phyloP scores from a whole-genome alignment of 2,888 invertebrate species.

The Epinotia bilunana region DNA sequence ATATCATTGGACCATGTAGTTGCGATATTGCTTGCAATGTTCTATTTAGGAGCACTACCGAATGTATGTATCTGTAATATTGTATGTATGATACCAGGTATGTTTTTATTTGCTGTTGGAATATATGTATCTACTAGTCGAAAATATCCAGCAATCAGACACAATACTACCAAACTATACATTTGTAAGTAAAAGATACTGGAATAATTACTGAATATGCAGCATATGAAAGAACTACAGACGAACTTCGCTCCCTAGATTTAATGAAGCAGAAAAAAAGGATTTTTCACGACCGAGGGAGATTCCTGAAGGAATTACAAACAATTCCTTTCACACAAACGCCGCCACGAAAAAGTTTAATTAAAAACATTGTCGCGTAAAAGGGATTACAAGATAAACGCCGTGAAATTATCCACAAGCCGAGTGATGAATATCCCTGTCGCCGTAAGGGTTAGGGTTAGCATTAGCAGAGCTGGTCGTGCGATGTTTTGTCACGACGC shows the following conservation, averaged over 20 bases:
- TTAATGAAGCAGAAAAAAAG: neutral
- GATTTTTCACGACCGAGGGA: neutral
- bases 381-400: slow-evolving; percentile 26
- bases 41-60: neutral
- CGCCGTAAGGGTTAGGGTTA: neutral
- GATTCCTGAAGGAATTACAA: slow-evolving; percentile 24
- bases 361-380: slow-evolving; percentile 29
- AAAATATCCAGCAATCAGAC: neutral
- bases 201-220: too few species aligned
- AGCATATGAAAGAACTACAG: neutral
- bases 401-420: slow-evolving; percentile 24
- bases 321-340: slow-evolving; percentile 13
- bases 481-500: too few species aligned
- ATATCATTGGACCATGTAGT: neutral
- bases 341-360: slow-evolving; percentile 26
- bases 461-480: neutral
- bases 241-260: neutral
- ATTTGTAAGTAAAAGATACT: neutral
- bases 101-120: neutral
- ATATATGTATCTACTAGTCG: neutral
- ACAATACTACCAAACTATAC: neutral
- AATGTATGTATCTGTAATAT: neutral
- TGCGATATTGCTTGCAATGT: neutral
- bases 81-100: neutral
- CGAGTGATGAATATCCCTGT: slow-evolving; percentile 16